phyloP scores from a whole-genome alignment of 1,140 invertebrate genomes.

The Telenomus remus region DNA sequence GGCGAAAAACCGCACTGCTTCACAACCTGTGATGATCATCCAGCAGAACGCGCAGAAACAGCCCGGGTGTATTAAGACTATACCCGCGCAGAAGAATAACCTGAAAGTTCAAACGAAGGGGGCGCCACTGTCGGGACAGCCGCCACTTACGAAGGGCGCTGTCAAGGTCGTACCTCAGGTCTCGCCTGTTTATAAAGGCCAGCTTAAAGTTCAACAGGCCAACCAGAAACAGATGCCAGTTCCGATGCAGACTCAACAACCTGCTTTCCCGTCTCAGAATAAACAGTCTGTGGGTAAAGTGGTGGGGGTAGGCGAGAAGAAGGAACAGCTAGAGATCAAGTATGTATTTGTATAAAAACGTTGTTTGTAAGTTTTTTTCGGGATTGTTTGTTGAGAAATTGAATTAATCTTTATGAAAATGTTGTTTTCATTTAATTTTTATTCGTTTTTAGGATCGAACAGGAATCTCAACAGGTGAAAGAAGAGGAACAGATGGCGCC shows the following conservation, averaged over 20 bases:
- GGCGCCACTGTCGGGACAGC: constrained; percentile 13
- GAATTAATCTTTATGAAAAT: background rate
- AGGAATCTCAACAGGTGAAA: constrained; percentile 56
- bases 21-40: constrained; percentile 65
- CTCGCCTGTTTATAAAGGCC: constrained; percentile 47
- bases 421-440: background rate
- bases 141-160: constrained; percentile 21
- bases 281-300: constrained; percentile 2
- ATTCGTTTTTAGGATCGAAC: constrained; percentile 56
- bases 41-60: constrained; percentile 66
- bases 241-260: constrained; percentile 41
- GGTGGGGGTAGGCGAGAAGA: constrained; percentile 25
- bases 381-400: too few relatives aligned
- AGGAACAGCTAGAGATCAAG: constrained; percentile 44
- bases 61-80: constrained; percentile 70
- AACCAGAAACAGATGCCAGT: constrained; percentile 66
- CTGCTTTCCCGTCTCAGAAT: constrained; percentile 11
- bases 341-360: constrained; percentile 1
- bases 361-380: too few relatives aligned
- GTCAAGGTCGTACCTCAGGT: background rate
- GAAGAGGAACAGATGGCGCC: constrained; percentile 61
- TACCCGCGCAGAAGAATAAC: constrained; percentile 68
- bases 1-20: background rate
- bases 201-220: constrained; percentile 64
- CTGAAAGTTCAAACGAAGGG: constrained; percentile 55